phyloP scores from a whole-genome alignment of 2,888 invertebrate species.

The Steinernema hermaphroditum region DNA sequence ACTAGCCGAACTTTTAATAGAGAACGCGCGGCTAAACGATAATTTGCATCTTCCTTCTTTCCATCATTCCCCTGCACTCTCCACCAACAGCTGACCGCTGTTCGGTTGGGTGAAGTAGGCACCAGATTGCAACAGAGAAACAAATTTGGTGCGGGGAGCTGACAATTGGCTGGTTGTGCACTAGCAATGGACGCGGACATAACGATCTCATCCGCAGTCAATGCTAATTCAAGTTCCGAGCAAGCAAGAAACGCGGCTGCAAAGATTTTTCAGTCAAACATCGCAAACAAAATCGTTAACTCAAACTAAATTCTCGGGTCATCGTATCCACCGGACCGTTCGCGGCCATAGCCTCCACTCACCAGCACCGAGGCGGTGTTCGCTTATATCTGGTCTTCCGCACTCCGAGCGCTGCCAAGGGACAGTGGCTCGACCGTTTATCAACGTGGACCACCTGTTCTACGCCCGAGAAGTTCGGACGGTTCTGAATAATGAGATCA shows the following conservation, averaged over 20 bases:
- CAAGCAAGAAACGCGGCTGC: slow-evolving; percentile 28
- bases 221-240: slow-evolving; percentile 31
- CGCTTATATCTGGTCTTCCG: too few species aligned
- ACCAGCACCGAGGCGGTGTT: too few species aligned
- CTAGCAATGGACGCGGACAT: slow-evolving; percentile 28
- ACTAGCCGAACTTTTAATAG: neutral
- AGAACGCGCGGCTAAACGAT: slow-evolving; percentile 17
- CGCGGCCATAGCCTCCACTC: too few species aligned
- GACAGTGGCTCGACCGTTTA: slow-evolving; percentile 12
- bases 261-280: slow-evolving; percentile 1
- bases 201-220: slow-evolving; percentile 27
- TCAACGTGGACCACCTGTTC: slow-evolving; percentile 24
- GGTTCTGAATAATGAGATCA: too few species aligned
- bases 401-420: neutral
- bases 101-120: slow-evolving; percentile 6
- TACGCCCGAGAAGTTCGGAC: too few species aligned
- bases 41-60: slow-evolving; percentile 23
- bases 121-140: slow-evolving; percentile 12
- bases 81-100: slow-evolving; percentile 5
- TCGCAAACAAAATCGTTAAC: slow-evolving; percentile 29
- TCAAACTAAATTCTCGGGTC: slow-evolving; percentile 4
- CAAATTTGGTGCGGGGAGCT: slow-evolving; percentile 29
- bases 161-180: slow-evolving; percentile 28
- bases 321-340: neutral
- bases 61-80: slow-evolving; percentile 14